Conservation (phyloP, 2,888 invertebrate genomes). For the Drosophila macrospina region DNA sequence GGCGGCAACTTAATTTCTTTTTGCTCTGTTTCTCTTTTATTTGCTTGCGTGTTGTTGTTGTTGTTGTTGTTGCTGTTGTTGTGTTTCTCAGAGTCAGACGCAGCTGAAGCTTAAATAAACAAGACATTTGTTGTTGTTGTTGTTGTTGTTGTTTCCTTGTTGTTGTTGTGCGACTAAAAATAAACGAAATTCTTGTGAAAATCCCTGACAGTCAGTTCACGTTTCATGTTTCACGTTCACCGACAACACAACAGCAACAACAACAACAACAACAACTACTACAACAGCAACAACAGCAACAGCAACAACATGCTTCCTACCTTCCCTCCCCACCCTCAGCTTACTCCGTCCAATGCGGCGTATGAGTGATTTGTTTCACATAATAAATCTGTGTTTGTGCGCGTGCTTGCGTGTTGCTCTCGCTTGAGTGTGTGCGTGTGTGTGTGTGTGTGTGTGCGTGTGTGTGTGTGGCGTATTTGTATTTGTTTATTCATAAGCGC, state of each 20-base stretch:
- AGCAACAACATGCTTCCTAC: slow-evolving; percentile 5
- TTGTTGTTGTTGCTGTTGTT: too few species aligned
- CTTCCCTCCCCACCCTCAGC: too few species aligned
- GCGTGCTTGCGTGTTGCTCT: slow-evolving; percentile 36
- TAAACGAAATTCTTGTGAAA: slow-evolving; percentile 50
- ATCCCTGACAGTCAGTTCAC: slow-evolving; percentile 61
- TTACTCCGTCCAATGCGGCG: slow-evolving; percentile 45
- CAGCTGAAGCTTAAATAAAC: slow-evolving; percentile 62
- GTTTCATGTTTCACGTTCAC: slow-evolving; percentile 24
- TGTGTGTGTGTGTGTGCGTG: slow-evolving; percentile 17
- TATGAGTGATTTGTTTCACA: slow-evolving; percentile 64
- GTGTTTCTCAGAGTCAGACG: slow-evolving; percentile 23
- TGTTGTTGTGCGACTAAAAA: slow-evolving; percentile 40
- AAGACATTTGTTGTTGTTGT: slow-evolving; percentile 55
- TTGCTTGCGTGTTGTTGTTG: slow-evolving; percentile 1
- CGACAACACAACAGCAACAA: slow-evolving; percentile 17
- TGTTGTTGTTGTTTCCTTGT: slow-evolving; percentile 34
- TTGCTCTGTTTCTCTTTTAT: slow-evolving; percentile 27
- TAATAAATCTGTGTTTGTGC: slow-evolving; percentile 50
- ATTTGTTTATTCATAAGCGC: slow-evolving; percentile 72
- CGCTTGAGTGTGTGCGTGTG: not conserved
- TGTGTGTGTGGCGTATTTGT: slow-evolving; percentile 25
- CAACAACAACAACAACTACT: too few species aligned
- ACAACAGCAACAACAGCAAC: too few species aligned
- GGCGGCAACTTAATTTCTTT: slow-evolving; percentile 79